These are phyloP conservation scores for Ruditapes philippinarum DNA, from an alignment of 1,140 invertebrate species.

Conservation along the genomic window DNA sequence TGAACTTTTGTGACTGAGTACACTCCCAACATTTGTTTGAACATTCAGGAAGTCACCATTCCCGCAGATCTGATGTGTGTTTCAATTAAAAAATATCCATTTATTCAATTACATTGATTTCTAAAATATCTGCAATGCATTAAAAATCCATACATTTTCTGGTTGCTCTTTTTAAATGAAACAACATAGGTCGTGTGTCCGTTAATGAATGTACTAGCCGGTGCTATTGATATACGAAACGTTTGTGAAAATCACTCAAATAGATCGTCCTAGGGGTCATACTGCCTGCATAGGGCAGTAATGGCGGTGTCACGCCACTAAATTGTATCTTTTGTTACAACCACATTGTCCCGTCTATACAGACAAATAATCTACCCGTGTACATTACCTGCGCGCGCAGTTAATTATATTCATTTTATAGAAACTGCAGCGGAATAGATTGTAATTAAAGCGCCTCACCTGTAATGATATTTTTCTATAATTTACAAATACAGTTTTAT, in stretches of 20 bases:
- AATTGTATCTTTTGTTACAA: constrained; percentile 11
- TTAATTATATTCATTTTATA: constrained; percentile 32
- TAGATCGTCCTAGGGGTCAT: constrained; percentile 35
- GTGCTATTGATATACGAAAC: constrained; percentile 33
- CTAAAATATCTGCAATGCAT: too few relatives aligned
- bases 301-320: not conserved
- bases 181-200: constrained; percentile 18
- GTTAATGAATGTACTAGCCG: constrained; percentile 5
- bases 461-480: too few relatives aligned
- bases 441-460: not conserved
- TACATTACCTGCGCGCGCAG: not conserved
- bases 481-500: too few relatives aligned
- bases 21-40: too few relatives aligned
- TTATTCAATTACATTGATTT: too few relatives aligned
- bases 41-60: too few relatives aligned
- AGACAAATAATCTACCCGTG: constrained; percentile 16
- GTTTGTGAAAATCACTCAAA: constrained; percentile 1
- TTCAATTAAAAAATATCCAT: too few relatives aligned
- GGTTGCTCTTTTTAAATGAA: constrained; percentile 8
- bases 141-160: not conserved
- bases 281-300: not conserved
- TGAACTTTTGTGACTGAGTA: too few relatives aligned
- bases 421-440: not conserved
- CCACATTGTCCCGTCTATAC: not conserved
- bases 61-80: too few relatives aligned